These are phyloP conservation scores for Metaphire vulgaris DNA, from an alignment of 1,140 invertebrate genomes.

Conservation along the genomic window DNA sequence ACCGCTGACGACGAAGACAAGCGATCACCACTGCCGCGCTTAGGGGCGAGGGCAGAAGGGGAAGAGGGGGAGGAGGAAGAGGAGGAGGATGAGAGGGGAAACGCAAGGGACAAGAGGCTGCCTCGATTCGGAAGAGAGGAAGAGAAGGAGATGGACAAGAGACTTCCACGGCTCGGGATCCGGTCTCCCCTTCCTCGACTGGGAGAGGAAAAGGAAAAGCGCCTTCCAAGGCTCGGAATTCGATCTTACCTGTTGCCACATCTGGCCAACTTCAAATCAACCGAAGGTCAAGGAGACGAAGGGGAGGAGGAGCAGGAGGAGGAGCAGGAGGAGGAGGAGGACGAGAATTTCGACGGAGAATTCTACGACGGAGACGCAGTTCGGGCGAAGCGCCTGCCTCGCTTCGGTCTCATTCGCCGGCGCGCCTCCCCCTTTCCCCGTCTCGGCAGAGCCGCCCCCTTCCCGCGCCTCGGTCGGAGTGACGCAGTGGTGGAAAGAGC, in stretches of 20 bases:
- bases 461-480: background rate
- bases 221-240: slow-evolving; percentile 10
- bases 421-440: slow-evolving; percentile 4
- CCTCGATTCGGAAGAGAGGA: background rate
- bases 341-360: background rate
- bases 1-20: background rate
- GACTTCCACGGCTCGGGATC: slow-evolving; percentile 1
- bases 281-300: background rate
- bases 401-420: background rate
- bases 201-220: slow-evolving; percentile 3
- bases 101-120: background rate
- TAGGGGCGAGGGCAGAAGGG: background rate
- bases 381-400: background rate
- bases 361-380: background rate
- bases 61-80: background rate
- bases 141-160: background rate
- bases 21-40: background rate
- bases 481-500: background rate
- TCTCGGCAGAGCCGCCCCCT: background rate
- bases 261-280: background rate
- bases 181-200: background rate
- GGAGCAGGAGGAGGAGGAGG: background rate
- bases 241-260: background rate
- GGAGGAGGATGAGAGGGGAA: background rate
- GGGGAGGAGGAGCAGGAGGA: slow-evolving; percentile 6